Evolutionary conservation across 1,140 invertebrate species (phyloP).

Genomic region (Halyomorpha halys): DNA sequence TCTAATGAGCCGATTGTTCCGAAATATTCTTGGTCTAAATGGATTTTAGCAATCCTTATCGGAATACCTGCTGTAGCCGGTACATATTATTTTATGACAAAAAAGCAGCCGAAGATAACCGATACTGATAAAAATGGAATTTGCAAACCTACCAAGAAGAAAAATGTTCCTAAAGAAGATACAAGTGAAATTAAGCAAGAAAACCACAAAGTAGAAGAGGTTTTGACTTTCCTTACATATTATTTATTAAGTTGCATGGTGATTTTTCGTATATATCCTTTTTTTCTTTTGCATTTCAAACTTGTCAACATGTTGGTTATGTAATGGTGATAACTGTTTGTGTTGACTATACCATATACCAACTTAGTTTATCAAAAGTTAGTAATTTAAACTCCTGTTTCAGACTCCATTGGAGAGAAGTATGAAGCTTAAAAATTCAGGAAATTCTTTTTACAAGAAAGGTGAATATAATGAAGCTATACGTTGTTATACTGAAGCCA

Average conservation of each 20-base stretch:
- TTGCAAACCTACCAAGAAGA: conserved; percentile 5
- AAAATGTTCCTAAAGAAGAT: background rate
- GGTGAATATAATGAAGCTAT: conserved; percentile 84
- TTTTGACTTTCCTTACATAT: background rate
- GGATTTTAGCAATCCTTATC: background rate
- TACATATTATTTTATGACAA: background rate
- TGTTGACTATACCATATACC: too few species aligned
- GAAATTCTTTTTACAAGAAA: conserved; percentile 77
- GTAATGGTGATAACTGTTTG: too few species aligned
- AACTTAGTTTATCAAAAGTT: background rate
- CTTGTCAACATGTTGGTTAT: too few species aligned
- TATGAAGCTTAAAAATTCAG: conserved; percentile 67
- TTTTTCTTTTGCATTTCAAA: too few species aligned
- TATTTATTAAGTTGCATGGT: too few species aligned
- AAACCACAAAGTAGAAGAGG: background rate
- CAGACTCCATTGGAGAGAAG: conserved; percentile 57
- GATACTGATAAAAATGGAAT: background rate
- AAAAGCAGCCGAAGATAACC: background rate
- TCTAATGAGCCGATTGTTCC: background rate
- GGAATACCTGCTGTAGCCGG: background rate
- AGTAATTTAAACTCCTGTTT: conserved; percentile 23
- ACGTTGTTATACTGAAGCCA: conserved; percentile 75
- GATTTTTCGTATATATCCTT: too few species aligned
- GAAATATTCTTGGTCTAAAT: background rate
- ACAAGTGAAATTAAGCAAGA: background rate